Percentiles rank a stretch among this genome's conserved stretches.
These are phyloP conservation scores for Atherinomorus stipes DNA, from an alignment of 2,113 vertebrate species.

Conservation along the genomic window DNA sequence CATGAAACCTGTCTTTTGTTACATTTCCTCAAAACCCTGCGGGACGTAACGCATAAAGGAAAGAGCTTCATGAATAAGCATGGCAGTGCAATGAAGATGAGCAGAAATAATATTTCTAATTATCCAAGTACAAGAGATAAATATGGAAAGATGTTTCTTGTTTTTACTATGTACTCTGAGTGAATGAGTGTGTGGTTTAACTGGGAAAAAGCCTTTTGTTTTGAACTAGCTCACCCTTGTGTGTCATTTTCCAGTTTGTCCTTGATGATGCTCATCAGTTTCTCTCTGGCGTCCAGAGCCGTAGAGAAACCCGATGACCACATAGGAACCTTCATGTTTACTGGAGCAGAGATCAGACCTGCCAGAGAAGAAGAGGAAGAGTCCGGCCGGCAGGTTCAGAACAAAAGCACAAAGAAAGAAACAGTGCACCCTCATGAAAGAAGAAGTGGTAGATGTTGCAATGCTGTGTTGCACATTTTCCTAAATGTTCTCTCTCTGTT, in stretches of 20 bases:
- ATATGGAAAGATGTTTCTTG: neutral
- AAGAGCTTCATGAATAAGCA: neutral
- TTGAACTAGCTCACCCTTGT: slow-evolving; percentile 60
- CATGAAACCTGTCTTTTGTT: too few relatives aligned
- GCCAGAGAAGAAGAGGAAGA: neutral
- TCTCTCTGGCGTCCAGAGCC: slow-evolving; percentile 73
- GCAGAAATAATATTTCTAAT: too few relatives aligned
- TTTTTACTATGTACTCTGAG: neutral
- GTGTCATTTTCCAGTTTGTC: slow-evolving; percentile 73
- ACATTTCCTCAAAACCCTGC: too few relatives aligned
- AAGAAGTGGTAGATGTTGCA: slow-evolving; percentile 31
- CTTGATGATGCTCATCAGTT: slow-evolving; percentile 76
- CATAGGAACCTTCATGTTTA: slow-evolving; percentile 74
- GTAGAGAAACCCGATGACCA: slow-evolving; percentile 77
- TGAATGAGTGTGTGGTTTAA: neutral
- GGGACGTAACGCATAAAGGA: too few relatives aligned
- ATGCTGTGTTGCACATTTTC: slow-evolving; percentile 9
- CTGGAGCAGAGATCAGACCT: slow-evolving; percentile 80
- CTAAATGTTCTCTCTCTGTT: neutral
- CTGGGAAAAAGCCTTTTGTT: neutral
- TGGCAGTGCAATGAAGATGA: neutral
- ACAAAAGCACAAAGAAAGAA: neutral
- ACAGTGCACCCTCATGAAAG: neutral
- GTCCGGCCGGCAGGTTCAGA: neutral
- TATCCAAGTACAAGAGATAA: neutral